phyloP scores from a whole-genome alignment of 2,113 vertebrate genomes.

The Cricetomys ansorgei region DNA sequence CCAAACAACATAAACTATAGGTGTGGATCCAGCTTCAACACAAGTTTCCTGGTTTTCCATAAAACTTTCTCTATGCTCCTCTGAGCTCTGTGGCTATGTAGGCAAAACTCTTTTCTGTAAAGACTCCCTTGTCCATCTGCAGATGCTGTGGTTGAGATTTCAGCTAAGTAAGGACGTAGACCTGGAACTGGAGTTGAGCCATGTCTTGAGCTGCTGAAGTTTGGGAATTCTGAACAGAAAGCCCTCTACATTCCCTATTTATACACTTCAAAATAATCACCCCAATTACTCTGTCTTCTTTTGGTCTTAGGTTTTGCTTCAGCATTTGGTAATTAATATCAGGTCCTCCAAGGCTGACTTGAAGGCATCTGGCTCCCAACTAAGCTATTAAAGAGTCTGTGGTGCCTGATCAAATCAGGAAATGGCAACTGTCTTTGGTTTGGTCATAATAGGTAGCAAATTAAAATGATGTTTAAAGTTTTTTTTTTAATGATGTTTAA shows the following conservation, averaged over 20 bases:
- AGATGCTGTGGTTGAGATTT: background rate
- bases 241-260: no score
- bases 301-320: constrained; percentile 1
- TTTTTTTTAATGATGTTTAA: constrained; percentile 31
- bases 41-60: background rate
- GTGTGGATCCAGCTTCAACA: background rate
- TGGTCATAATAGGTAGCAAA: constrained; percentile 39
- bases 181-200: background rate
- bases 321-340: constrained; percentile 32
- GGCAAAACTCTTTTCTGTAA: background rate
- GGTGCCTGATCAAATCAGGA: background rate
- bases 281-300: background rate
- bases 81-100: rapidly evolving
- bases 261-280: background rate
- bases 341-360: constrained; percentile 20
- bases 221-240: background rate
- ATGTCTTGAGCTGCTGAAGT: background rate
- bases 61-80: rapidly evolving
- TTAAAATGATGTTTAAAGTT: background rate
- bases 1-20: background rate
- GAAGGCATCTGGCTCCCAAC: background rate
- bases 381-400: constrained; percentile 38
- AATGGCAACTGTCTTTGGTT: constrained; percentile 3
- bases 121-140: rapidly evolving
- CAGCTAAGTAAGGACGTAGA: background rate